These are phyloP conservation scores for Phymastichus coffea DNA, from an alignment of 1,140 invertebrate genomes.

Conservation along the genomic window DNA sequence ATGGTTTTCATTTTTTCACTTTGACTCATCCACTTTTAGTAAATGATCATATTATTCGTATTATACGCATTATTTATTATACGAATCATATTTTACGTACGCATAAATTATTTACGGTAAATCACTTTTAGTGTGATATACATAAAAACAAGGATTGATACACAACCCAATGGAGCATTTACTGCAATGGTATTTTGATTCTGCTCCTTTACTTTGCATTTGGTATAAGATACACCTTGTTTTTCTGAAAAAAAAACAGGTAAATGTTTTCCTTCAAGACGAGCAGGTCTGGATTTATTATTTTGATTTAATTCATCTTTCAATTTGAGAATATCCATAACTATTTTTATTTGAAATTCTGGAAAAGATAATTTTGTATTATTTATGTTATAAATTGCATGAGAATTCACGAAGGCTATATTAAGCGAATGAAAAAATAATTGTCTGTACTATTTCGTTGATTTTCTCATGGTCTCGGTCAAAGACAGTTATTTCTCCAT, in stretches of 20 bases:
- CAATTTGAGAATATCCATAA: constrained; percentile 6
- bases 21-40: too few species aligned
- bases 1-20: too few species aligned
- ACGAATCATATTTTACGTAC: too few species aligned
- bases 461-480: constrained; percentile 27
- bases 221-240: too few species aligned
- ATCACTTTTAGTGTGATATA: too few species aligned
- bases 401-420: constrained; percentile 12
- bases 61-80: too few species aligned
- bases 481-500: constrained; percentile 19
- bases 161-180: not conserved
- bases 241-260: too few species aligned
- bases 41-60: too few species aligned
- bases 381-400: constrained; percentile 23
- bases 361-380: constrained; percentile 22
- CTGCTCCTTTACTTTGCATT: not conserved
- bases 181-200: not conserved
- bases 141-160: constrained; percentile 1
- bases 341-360: constrained; percentile 14
- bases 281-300: not conserved
- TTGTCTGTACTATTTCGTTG: constrained; percentile 36
- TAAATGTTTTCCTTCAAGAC: too few species aligned
- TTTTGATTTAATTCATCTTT: not conserved
- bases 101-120: too few species aligned
- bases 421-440: constrained; percentile 32